phyloP scores from a whole-genome alignment of 2,888 invertebrate species.

The Microplitis manilae region DNA sequence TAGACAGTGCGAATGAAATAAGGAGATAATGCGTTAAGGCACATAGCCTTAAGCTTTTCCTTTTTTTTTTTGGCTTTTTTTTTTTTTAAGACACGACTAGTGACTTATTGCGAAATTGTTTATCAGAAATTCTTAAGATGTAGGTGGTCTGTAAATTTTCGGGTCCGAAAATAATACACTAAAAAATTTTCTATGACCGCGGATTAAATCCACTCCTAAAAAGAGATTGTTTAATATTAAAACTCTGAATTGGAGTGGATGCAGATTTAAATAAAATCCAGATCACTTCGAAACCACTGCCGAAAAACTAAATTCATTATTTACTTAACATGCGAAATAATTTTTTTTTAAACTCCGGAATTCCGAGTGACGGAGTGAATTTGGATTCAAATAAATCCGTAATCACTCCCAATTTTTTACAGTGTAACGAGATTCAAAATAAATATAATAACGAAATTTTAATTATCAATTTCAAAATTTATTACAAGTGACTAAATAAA shows the following conservation, averaged over 20 bases:
- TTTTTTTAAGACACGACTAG: conserved; percentile 6
- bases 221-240: no score
- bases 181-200: no score
- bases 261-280: no score
- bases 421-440: neutral
- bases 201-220: no score
- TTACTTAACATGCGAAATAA: no score
- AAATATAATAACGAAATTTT: neutral
- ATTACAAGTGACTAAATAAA: neutral
- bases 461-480: neutral
- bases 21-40: conserved; percentile 36
- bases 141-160: neutral
- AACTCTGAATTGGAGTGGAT: no score
- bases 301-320: no score
- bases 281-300: no score
- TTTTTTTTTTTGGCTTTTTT: conserved; percentile 16
- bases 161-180: no score
- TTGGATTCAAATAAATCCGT: no score
- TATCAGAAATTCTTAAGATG: neutral
- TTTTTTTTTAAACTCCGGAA: no score
- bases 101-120: neutral
- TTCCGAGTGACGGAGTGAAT: no score
- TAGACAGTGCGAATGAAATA: conserved; percentile 33
- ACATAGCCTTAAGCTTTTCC: conserved; percentile 26
- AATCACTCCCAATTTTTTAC: neutral